A percentile compares a stretch with the other conserved stretches of the same genome.
phyloP scores from a whole-genome alignment of 2,797 vertebrate species.

The Tiaroga cobitis region DNA sequence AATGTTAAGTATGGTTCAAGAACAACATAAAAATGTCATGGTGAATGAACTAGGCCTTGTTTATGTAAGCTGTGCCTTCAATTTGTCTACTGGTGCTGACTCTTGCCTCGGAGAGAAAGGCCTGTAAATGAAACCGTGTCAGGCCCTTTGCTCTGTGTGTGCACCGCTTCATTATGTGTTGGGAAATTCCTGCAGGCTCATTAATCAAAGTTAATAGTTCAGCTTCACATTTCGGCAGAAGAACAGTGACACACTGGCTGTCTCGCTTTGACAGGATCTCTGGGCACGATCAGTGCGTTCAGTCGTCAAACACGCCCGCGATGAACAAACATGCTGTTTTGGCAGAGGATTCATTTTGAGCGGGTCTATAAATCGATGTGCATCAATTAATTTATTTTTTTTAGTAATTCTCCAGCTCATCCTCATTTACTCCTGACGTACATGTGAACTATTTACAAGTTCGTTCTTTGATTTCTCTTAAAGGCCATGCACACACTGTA shows the following conservation, averaged over 20 bases:
- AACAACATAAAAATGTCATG: background rate
- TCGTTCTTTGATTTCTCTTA: background rate
- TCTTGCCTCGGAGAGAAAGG: constrained; percentile 1
- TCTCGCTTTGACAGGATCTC: background rate
- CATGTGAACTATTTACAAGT: background rate
- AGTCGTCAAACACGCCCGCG: background rate
- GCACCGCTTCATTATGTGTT: constrained; percentile 27
- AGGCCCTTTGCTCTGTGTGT: constrained; percentile 22
- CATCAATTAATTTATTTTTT: no score
- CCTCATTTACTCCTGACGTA: background rate
- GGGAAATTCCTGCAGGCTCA: constrained; percentile 12
- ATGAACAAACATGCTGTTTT: background rate
- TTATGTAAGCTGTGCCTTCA: background rate
- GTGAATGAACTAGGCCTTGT: background rate
- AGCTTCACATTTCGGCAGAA: background rate
- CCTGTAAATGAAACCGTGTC: constrained; percentile 16
- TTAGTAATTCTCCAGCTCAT: background rate
- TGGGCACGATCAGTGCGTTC: background rate
- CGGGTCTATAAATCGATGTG: background rate
- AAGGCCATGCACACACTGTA: no score
- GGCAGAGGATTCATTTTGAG: background rate
- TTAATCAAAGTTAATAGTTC: constrained; percentile 20
- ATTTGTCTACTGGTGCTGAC: constrained; percentile 1
- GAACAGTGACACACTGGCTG: background rate
- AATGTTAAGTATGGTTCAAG: background rate